Base-by-base conservation (phyloP, 2,113 vertebrate genomes). In the Coptodon rendalli region DNA sequence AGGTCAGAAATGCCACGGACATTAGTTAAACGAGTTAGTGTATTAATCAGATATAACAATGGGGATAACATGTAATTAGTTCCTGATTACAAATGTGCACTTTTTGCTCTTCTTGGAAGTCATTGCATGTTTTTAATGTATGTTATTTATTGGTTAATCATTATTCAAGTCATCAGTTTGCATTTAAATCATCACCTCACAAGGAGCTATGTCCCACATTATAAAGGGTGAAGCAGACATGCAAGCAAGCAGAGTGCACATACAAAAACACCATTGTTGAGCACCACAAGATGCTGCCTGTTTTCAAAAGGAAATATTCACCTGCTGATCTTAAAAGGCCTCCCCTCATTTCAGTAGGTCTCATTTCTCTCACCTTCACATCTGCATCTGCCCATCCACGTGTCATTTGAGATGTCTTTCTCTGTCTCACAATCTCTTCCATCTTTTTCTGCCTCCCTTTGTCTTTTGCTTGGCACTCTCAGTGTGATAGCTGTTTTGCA, bases 251-350 rank as follows among this genome's bases (percentile, higher is more conserved):
- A 6, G 40, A 36, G 17, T 48, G 40, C 80, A 71, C 31, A 81
- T 22, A 84, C 66, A 66, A 57, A 45, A 48, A 52, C 73, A 85
- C 61, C 36, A 38, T n/a, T 8, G 38, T 45, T 29, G 85, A 88
- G 76, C 43, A 8, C 19, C 50, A 82, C 80, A 29, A 76, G 43
- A 27, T 29, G 6, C 24, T 76, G 43, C 3, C 14, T 68, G 84
- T 73, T 92, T 95, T 94, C 90, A 96, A 95, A 38, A 96, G 87
- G 82, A 53, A 54, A 59, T 87, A 89, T 92, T 94, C 93, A 93
- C 92, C 87, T 87, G 93, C 94, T 63, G 90, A 89, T 94, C 90
- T 94, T 94, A 87, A 96, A 96, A 96, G 93, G 84, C 81, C 87
- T 86, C 61, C 61, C 52, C 81, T 87, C 83, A 79, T 91, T 87